Percentiles rank a stretch among this genome's conserved stretches.
Evolutionary conservation across 2,797 vertebrate genomes (phyloP).

Genomic region (Mallotus villosus): DNA sequence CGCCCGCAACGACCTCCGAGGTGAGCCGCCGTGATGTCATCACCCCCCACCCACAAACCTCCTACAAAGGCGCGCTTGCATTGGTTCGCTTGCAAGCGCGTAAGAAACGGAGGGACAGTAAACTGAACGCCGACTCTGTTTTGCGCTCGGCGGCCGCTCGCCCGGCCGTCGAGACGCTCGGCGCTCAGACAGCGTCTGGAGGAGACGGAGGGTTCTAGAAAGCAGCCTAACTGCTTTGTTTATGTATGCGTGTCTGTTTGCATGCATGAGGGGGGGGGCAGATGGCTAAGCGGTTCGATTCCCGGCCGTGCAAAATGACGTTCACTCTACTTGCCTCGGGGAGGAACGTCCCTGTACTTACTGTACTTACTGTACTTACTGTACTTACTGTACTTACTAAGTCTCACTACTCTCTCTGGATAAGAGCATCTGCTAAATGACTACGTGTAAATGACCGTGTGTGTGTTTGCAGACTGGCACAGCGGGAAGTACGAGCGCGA

Average conservation of each 20-base stretch:
- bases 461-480: slow-evolving; percentile 83
- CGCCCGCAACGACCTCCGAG: slow-evolving; percentile 89
- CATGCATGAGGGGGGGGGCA: no score
- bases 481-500: slow-evolving; percentile 90
- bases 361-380: no score
- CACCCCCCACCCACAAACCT: background rate
- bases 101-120: background rate
- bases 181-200: background rate
- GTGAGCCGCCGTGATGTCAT: slow-evolving; percentile 62
- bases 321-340: no score
- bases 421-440: no score
- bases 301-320: no score
- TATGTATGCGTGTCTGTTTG: background rate
- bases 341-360: no score
- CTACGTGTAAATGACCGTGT: no score
- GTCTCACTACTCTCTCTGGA: no score
- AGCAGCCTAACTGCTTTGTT: background rate
- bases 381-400: no score
- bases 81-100: background rate
- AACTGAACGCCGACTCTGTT: background rate
- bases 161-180: background rate
- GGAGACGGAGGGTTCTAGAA: background rate
- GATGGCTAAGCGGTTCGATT: no score
- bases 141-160: background rate
- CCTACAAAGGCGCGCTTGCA: background rate